Conservation (phyloP, 2,113 vertebrate species). For the Oncorhynchus keta region DNA sequence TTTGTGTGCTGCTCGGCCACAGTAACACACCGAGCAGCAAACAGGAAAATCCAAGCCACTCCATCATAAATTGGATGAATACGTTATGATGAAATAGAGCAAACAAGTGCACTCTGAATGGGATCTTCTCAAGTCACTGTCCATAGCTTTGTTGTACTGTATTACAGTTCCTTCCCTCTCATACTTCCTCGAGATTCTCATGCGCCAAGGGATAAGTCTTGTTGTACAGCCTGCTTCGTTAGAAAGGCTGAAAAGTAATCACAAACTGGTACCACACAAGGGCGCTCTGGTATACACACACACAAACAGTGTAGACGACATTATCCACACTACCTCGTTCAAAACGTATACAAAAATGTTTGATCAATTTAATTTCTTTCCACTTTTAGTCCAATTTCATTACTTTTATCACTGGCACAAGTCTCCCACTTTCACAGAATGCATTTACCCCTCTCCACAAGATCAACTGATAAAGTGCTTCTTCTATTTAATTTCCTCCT, state of each 20-base stretch:
- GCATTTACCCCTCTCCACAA: not conserved
- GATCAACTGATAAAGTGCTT: not conserved
- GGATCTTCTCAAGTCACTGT: not conserved
- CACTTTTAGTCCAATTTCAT: too few species aligned
- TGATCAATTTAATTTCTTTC: too few species aligned
- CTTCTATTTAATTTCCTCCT: not conserved
- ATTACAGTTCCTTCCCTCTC: not conserved
- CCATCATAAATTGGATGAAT: conserved; percentile 29
- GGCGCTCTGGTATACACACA: too few species aligned
- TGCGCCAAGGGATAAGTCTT: not conserved
- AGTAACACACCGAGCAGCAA: conserved; percentile 40
- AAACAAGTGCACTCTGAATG: not conserved
- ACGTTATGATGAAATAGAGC: not conserved
- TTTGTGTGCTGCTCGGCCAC: conserved; percentile 16
- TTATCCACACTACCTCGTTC: too few species aligned
- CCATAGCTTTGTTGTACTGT: conserved; percentile 2
- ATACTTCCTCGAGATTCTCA: not conserved
- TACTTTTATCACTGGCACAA: too few species aligned
- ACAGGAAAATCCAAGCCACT: conserved; percentile 16
- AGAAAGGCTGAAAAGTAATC: not conserved
- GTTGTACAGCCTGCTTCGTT: not conserved
- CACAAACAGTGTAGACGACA: too few species aligned
- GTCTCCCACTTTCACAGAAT: not conserved
- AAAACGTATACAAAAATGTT: too few species aligned
- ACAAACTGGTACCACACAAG: not conserved